These are phyloP conservation scores for Aradophagus sp. DNA, from an alignment of 1,140 invertebrate species.

Conservation along the genomic window DNA sequence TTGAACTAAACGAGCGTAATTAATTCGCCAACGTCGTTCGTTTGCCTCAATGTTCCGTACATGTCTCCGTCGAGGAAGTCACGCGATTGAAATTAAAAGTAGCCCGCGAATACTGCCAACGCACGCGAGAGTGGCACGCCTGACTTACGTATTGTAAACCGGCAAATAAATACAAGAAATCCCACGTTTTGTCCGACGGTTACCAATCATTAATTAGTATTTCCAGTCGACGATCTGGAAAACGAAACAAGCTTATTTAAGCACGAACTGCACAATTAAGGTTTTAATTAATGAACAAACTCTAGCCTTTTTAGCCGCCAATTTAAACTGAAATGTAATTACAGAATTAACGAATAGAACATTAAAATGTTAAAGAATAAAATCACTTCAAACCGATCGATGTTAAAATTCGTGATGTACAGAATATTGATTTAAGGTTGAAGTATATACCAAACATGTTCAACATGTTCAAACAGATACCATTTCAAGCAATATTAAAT, in stretches of 20 bases:
- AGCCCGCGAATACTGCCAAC: slow-evolving; percentile 30
- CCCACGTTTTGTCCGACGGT: slow-evolving; percentile 45
- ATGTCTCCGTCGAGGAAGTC: slow-evolving; percentile 50
- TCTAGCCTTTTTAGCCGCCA: too few species aligned
- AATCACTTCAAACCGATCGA: too few species aligned
- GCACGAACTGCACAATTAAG: not conserved
- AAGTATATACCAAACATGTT: too few species aligned
- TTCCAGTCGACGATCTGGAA: slow-evolving; percentile 7
- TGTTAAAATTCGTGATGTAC: too few species aligned
- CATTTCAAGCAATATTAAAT: too few species aligned
- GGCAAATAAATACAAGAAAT: slow-evolving; percentile 30
- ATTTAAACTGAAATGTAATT: too few species aligned
- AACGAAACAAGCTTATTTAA: slow-evolving; percentile 5
- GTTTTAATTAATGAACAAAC: too few species aligned
- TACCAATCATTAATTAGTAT: slow-evolving; percentile 43
- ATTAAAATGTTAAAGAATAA: too few species aligned
- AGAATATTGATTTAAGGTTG: too few species aligned
- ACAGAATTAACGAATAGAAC: too few species aligned
- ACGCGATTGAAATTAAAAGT: slow-evolving; percentile 59
- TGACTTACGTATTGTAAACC: slow-evolving; percentile 14
- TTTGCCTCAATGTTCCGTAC: slow-evolving; percentile 36
- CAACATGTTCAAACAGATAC: too few species aligned
- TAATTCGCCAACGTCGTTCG: slow-evolving; percentile 46
- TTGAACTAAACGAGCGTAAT: slow-evolving; percentile 44
- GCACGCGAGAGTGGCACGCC: slow-evolving; percentile 40